These are phyloP conservation scores for Malachius bipustulatus DNA, from an alignment of 2,888 invertebrate genomes.

Conservation along the genomic window DNA sequence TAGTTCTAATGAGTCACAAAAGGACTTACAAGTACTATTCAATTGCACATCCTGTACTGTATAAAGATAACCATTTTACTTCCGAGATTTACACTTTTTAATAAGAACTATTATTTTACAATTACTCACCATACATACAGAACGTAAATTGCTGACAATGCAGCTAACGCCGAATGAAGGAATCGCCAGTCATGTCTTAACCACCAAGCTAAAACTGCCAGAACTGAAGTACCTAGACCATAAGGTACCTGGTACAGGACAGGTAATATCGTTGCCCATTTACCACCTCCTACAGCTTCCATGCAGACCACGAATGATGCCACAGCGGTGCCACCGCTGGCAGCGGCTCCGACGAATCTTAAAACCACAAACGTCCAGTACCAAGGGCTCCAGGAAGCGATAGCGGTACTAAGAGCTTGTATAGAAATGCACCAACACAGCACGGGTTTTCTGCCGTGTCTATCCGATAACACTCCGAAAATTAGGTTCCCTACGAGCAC, in stretches of 20 bases:
- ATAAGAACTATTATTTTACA: no score
- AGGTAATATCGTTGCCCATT: constrained; percentile 48
- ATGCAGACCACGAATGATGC: constrained; percentile 55
- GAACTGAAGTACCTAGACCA: constrained; percentile 45
- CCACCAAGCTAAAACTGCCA: constrained; percentile 46
- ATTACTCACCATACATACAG: constrained; percentile 40
- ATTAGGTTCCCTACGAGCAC: constrained; percentile 46
- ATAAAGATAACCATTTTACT: no score
- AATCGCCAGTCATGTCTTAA: constrained; percentile 51
- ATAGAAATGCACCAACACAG: constrained; percentile 44
- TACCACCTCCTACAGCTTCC: constrained; percentile 51
- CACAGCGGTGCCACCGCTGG: constrained; percentile 50
- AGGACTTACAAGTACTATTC: no score
- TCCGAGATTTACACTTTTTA: constrained; percentile 4
- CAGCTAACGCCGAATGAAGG: constrained; percentile 44
- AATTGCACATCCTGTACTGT: no score
- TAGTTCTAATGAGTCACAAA: no score
- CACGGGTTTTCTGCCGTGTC: constrained; percentile 47
- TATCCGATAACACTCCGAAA: constrained; percentile 49
- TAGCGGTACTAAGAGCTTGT: constrained; percentile 42
- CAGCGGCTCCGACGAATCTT: constrained; percentile 46
- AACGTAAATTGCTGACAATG: constrained; percentile 41
- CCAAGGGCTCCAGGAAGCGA: constrained; percentile 42
- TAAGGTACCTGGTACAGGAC: constrained; percentile 53
- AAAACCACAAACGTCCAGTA: constrained; percentile 42